Conservation (phyloP, 2,797 vertebrate genomes). For the Aldrovandia affinis region DNA sequence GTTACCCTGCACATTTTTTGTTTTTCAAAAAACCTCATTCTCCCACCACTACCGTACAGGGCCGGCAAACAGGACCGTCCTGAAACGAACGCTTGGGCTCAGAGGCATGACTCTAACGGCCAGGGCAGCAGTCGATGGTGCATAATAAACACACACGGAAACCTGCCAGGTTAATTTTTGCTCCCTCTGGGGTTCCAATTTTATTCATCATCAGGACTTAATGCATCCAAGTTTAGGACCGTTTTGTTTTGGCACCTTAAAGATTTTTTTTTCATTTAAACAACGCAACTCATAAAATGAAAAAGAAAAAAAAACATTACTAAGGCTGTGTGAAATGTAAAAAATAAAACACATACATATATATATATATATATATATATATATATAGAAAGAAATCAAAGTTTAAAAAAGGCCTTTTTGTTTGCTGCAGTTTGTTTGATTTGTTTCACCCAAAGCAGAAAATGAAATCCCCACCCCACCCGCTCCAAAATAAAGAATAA, state of each 20-base stretch:
- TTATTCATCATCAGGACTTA: constrained; percentile 79
- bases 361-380: constrained; percentile 65
- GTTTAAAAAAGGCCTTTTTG: constrained; percentile 67
- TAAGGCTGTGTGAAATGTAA: constrained; percentile 78
- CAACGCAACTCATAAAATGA: constrained; percentile 54
- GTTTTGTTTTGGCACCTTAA: constrained; percentile 82
- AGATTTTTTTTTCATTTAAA: constrained; percentile 73
- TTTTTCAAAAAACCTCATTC: too few relatives aligned
- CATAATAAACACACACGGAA: constrained; percentile 9
- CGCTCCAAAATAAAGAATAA: constrained; percentile 49
- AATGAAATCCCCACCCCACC: constrained; percentile 43
- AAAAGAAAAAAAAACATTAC: constrained; percentile 56
- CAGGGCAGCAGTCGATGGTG: background rate
- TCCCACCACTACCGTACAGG: background rate
- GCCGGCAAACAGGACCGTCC: background rate
- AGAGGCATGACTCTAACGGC: background rate
- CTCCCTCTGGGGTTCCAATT: constrained; percentile 76
- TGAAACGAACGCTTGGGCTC: background rate
- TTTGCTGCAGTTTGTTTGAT: constrained; percentile 69
- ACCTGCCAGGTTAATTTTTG: constrained; percentile 49
- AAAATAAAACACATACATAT: too few relatives aligned
- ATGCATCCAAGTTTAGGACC: constrained; percentile 81
- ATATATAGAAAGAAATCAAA: constrained; percentile 71
- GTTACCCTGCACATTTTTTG: too few relatives aligned
- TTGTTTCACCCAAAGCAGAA: constrained; percentile 69